phyloP scores from a whole-genome alignment of 2,797 vertebrate species.

The Sparidentex hasta region DNA sequence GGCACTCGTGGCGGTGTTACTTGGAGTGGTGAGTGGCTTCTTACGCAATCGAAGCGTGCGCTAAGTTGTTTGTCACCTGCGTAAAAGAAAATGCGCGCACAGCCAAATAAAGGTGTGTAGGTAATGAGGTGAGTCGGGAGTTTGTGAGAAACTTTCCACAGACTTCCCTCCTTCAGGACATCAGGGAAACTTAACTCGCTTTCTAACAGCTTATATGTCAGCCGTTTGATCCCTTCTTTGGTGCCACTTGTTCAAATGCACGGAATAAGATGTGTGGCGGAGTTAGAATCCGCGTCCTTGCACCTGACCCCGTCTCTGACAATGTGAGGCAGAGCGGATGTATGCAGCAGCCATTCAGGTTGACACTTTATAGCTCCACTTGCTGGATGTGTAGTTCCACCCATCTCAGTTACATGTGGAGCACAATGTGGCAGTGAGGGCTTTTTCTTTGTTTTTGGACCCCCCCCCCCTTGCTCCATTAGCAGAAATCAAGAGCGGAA shows the following conservation, averaged over 20 bases:
- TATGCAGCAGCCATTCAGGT: conserved; percentile 60
- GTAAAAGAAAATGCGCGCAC: conserved; percentile 16
- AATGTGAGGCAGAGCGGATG: conserved; percentile 40
- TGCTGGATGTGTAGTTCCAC: conserved; percentile 71
- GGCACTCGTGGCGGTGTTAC: conserved; percentile 69
- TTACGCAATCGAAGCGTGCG: conserved; percentile 3
- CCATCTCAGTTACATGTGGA: conserved; percentile 78
- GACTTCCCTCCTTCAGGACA: background rate
- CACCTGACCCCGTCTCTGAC: conserved; percentile 59
- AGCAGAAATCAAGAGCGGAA: background rate
- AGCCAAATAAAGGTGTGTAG: background rate
- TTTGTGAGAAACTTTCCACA: conserved; percentile 11
- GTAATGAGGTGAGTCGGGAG: background rate
- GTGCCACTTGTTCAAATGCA: background rate
- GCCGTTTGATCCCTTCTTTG: background rate
- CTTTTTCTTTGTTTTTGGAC: too few species aligned
- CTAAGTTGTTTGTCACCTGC: conserved; percentile 35
- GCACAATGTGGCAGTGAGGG: conserved; percentile 49
- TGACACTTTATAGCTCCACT: conserved; percentile 67
- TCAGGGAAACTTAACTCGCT: background rate
- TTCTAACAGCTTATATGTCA: background rate
- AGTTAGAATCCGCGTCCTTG: conserved; percentile 22
- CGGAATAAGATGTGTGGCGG: background rate
- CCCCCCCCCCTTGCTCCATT: background rate
- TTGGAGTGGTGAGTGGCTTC: conserved; percentile 81